A percentile compares a stretch with the other conserved stretches of the same genome.
These are phyloP conservation scores for Neopipo cinnamomea DNA, from an alignment of 2,113 vertebrate species.

Conservation along the genomic window DNA sequence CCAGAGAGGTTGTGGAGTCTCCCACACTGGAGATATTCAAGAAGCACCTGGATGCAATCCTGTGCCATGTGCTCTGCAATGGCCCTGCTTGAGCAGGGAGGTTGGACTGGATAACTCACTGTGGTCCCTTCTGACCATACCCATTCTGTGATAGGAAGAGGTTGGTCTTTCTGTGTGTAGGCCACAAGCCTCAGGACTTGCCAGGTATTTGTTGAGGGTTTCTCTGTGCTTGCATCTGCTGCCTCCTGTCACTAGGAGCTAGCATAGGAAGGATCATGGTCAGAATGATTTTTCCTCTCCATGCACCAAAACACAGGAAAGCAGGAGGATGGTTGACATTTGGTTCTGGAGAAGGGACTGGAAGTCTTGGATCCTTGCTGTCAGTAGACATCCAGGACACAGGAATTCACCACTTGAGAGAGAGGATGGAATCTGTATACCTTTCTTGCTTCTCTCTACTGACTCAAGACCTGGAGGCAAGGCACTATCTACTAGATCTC, in stretches of 20 bases:
- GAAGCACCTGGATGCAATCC: neutral
- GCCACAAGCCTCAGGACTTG: neutral
- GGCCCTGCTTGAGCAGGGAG: neutral
- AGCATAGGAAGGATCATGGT: neutral
- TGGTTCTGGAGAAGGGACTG: neutral
- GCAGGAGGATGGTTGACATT: neutral
- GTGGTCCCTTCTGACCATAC: neutral
- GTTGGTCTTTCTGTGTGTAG: neutral
- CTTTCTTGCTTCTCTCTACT: neutral
- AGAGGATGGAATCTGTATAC: neutral
- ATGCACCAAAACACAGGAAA: neutral
- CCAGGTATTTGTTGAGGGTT: neutral
- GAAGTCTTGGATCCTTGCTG: neutral
- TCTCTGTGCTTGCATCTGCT: neutral
- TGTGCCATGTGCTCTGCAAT: neutral
- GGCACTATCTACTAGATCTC: neutral
- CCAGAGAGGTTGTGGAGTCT: neutral
- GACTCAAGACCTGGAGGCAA: neutral
- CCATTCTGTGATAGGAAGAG: neutral
- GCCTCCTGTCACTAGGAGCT: neutral
- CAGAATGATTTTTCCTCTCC: neutral
- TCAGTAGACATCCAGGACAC: neutral
- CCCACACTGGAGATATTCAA: neutral
- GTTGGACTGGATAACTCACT: neutral
- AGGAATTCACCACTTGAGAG: neutral